Evolutionary conservation across 2,888 invertebrate species (phyloP).

Genomic region (Eupelmus urozonus): DNA sequence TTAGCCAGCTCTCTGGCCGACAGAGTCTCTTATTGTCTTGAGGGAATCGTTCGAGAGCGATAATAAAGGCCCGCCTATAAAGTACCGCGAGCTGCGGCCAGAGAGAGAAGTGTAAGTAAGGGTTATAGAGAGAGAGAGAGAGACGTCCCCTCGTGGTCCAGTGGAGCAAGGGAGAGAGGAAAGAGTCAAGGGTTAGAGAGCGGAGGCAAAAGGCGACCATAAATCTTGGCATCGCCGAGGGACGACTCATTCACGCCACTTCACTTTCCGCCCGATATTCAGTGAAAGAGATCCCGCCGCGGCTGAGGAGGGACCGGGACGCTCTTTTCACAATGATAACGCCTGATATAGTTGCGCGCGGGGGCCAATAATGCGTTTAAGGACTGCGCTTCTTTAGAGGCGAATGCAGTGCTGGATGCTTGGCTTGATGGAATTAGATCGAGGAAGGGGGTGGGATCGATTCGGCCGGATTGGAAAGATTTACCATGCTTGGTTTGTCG

Average conservation of each 20-base stretch:
- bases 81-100: no score
- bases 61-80: no score
- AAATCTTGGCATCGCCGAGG: constrained; percentile 76
- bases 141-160: constrained; percentile 58
- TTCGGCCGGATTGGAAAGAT: no score
- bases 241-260: constrained; percentile 76
- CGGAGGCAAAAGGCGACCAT: constrained; percentile 72
- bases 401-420: no score
- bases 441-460: no score
- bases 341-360: constrained; percentile 36
- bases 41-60: constrained; percentile 27
- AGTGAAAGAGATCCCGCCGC: constrained; percentile 53
- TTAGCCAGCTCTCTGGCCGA: constrained; percentile 9
- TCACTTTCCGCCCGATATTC: constrained; percentile 72
- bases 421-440: no score
- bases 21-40: constrained; percentile 36
- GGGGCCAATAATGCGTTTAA: constrained; percentile 48
- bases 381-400: constrained; percentile 27
- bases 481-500: no score
- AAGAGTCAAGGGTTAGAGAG: constrained; percentile 74
- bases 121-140: constrained; percentile 17
- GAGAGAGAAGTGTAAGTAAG: constrained; percentile 39
- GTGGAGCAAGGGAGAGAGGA: constrained; percentile 1
- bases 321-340: constrained; percentile 59
- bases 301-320: constrained; percentile 7